Percentiles rank a stretch among this genome's conserved stretches.
Evolutionary conservation across 2,113 vertebrate species (phyloP).

Genomic region (Nesospiza acunhae): DNA sequence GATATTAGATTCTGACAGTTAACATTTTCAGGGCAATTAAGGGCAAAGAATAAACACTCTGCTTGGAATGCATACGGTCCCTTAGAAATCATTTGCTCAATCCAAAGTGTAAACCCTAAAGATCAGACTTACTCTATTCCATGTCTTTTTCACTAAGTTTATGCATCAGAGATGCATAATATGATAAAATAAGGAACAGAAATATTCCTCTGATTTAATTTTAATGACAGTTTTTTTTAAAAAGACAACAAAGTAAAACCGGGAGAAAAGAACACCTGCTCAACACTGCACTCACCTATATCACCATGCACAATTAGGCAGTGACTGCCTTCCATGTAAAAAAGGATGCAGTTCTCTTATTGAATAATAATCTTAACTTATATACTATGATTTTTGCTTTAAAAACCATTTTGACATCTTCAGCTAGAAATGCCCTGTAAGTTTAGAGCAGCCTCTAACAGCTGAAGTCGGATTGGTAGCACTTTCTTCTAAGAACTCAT

Average conservation of each 20-base stretch:
- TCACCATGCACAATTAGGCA: not conserved
- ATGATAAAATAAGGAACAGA: not conserved
- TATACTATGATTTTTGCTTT: not conserved
- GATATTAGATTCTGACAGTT: not conserved
- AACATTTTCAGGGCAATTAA: not conserved
- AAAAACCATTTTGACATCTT: not conserved
- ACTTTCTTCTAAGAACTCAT: not conserved
- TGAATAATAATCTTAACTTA: not conserved
- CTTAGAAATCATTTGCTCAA: not conserved
- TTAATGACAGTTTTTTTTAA: not conserved
- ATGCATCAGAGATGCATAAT: rapidly evolving
- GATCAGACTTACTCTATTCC: not conserved
- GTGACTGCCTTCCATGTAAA: not conserved
- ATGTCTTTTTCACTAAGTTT: not conserved
- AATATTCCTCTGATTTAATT: not conserved
- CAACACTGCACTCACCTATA: not conserved
- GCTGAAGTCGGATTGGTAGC: not conserved
- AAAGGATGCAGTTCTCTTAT: not conserved
- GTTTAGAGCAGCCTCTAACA: not conserved
- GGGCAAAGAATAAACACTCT: not conserved
- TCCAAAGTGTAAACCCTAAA: not conserved
- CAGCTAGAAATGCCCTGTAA: not conserved
- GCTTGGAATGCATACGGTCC: not conserved
- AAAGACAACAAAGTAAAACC: not conserved
- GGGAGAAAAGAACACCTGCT: not conserved